A percentile compares a stretch with the other conserved stretches of the same genome.
These are phyloP conservation scores for Epirrhoe alternata DNA, from an alignment of 2,888 invertebrate genomes.

Conservation along the genomic window DNA sequence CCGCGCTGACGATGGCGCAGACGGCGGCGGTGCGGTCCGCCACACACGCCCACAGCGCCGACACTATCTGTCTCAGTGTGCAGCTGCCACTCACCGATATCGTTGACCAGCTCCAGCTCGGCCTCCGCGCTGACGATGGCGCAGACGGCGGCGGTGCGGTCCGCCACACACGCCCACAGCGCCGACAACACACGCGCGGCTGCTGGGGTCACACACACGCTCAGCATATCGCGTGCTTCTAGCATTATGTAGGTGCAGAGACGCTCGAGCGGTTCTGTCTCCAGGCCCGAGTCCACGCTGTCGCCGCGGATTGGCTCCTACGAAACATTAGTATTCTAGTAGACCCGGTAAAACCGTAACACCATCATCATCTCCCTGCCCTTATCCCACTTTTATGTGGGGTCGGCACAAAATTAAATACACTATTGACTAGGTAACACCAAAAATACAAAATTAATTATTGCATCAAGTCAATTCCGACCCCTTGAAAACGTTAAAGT, in stretches of 20 bases:
- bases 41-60: too few relatives aligned
- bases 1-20: too few relatives aligned
- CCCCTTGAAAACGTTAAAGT: too few relatives aligned
- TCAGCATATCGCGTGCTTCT: constrained; percentile 87
- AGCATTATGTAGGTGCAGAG: constrained; percentile 88
- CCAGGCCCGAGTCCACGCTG: constrained; percentile 81
- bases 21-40: too few relatives aligned
- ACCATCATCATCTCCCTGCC: too few relatives aligned
- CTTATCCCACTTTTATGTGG: too few relatives aligned
- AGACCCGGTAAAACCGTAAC: too few relatives aligned
- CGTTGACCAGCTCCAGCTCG: constrained; percentile 83
- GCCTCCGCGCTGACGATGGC: constrained; percentile 64
- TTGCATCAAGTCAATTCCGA: too few relatives aligned
- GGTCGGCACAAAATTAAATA: too few relatives aligned
- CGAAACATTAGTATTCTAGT: too few relatives aligned
- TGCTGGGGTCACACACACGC: constrained; percentile 88
- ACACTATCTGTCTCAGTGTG: neutral
- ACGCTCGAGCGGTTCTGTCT: constrained; percentile 70
- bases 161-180: constrained; percentile 40
- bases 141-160: constrained; percentile 48
- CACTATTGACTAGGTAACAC: too few relatives aligned
- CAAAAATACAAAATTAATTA: too few relatives aligned
- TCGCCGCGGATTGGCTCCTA: constrained; percentile 76
- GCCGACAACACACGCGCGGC: constrained; percentile 85
- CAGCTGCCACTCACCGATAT: constrained; percentile 78